These are phyloP conservation scores for Ylistrum balloti DNA, from an alignment of 1,140 invertebrate species.

Conservation along the genomic window DNA sequence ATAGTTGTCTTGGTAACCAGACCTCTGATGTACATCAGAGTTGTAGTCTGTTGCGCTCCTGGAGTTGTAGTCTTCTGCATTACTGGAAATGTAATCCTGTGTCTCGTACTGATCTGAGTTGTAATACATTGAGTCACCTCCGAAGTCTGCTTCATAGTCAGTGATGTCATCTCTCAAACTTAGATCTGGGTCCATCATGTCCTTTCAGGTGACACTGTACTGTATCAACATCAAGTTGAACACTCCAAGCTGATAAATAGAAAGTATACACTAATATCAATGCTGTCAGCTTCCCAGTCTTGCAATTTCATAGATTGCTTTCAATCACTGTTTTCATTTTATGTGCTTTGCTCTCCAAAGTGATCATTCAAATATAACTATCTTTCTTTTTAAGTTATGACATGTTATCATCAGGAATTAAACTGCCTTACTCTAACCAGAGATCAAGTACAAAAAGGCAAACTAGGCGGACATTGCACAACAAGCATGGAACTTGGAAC, in stretches of 20 bases:
- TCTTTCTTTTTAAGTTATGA: no score
- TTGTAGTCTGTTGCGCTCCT: slow-evolving; percentile 37
- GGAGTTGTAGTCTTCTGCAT: not conserved
- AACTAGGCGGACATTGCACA: no score
- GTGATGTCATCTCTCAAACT: not conserved
- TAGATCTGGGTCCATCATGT: not conserved
- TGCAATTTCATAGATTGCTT: not conserved
- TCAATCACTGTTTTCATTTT: not conserved
- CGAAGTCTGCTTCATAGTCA: not conserved
- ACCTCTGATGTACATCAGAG: slow-evolving; percentile 48
- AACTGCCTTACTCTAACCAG: no score
- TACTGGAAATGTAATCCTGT: not conserved
- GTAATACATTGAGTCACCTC: not conserved
- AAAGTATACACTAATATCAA: not conserved
- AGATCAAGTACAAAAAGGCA: no score
- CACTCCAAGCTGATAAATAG: not conserved
- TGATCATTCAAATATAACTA: no score
- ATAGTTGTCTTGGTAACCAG: slow-evolving; percentile 41
- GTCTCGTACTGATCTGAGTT: no score
- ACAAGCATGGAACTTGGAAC: no score
- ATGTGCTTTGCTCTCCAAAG: no score
- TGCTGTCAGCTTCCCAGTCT: not conserved
- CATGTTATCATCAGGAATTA: no score
- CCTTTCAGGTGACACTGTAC: not conserved
- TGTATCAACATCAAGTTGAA: not conserved